These are phyloP conservation scores for Epinephelus malabaricus DNA, from an alignment of 2,797 vertebrate genomes.

Conservation along the genomic window DNA sequence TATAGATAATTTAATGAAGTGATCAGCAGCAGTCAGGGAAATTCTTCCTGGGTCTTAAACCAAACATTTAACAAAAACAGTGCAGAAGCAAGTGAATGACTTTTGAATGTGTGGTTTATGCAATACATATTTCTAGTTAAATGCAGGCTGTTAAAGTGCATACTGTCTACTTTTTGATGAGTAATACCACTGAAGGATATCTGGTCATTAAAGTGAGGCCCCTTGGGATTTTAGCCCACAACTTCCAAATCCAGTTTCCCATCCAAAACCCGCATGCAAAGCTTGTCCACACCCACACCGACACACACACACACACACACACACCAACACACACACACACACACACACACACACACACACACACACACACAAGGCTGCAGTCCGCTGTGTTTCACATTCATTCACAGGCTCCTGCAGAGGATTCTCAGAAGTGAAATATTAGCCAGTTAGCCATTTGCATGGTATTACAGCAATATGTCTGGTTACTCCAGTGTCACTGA, in stretches of 20 bases:
- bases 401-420: neutral
- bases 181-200: constrained; percentile 1
- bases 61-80: neutral
- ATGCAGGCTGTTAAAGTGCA: neutral
- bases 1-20: neutral
- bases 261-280: constrained; percentile 19
- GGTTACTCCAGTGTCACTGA: neutral
- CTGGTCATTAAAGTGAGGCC: constrained; percentile 17
- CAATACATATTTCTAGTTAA: neutral
- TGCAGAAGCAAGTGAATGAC: neutral
- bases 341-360: constrained; percentile 2
- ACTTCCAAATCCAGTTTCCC: constrained; percentile 62
- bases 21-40: neutral
- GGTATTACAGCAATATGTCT: neutral
- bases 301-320: neutral
- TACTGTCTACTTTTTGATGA: neutral
- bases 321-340: neutral
- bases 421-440: neutral
- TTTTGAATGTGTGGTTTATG: neutral
- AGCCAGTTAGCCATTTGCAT: neutral
- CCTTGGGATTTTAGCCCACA: constrained; percentile 35
- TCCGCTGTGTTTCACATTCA: constrained; percentile 29
- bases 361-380: constrained; percentile 12
- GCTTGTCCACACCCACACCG: neutral
- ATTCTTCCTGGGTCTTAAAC: neutral